Percentiles rank a stretch among this genome's conserved stretches.
Evolutionary conservation across 2,888 invertebrate species (phyloP).

Genomic region (Stomorhina lunata): DNA sequence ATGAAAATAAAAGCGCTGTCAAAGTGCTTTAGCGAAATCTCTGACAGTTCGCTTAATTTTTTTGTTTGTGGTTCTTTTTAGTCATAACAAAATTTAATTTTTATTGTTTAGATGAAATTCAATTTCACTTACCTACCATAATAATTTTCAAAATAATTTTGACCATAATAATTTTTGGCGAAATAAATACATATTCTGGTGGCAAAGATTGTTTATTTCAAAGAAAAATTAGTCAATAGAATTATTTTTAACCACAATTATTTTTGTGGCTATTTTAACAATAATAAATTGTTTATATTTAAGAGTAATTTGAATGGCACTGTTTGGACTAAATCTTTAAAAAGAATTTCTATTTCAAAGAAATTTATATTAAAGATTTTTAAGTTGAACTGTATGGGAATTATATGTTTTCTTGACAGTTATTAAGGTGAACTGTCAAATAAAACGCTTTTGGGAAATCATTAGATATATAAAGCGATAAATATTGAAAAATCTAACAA

Average conservation of each 20-base stretch:
- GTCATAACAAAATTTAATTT: background rate
- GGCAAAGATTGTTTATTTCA: background rate
- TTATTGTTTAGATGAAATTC: slow-evolving; percentile 21
- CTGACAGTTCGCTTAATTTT: no score
- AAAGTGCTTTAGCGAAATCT: no score
- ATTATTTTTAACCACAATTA: background rate
- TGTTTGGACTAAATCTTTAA: background rate
- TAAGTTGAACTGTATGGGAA: background rate
- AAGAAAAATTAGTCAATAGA: slow-evolving; percentile 26
- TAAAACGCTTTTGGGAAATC: no score
- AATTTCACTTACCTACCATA: slow-evolving; percentile 67
- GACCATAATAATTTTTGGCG: background rate
- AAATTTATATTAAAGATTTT: background rate
- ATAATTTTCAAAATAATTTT: slow-evolving; percentile 41
- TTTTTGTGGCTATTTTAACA: background rate
- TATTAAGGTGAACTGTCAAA: no score
- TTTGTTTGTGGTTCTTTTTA: slow-evolving; percentile 37
- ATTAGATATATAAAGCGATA: no score
- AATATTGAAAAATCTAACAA: no score
- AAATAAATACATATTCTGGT: background rate
- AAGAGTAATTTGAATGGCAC: background rate
- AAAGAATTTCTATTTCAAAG: slow-evolving; percentile 11
- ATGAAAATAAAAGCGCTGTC: no score
- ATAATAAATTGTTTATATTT: background rate
- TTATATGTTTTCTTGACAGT: background rate